phyloP scores from a whole-genome alignment of 2,888 invertebrate species.

The Ephialtes manifestator region DNA sequence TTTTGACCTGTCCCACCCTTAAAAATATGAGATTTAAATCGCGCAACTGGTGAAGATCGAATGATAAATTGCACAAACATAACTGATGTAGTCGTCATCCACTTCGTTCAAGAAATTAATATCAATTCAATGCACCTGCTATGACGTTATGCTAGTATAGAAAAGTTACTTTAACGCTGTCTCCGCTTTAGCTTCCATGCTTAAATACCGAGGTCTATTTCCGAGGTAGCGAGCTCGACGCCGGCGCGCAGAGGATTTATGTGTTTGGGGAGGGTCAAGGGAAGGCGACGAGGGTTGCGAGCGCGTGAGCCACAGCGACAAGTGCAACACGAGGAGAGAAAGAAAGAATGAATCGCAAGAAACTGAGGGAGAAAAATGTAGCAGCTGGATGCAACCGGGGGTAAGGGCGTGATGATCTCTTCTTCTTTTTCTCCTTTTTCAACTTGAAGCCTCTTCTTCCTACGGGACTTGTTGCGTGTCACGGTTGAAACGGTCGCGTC shows the following conservation, averaged over 20 bases:
- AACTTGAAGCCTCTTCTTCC: conserved; percentile 6
- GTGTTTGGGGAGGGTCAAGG: conserved; percentile 84
- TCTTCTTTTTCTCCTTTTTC: conserved; percentile 26
- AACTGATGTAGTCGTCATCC: not conserved
- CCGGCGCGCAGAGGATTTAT: conserved; percentile 78
- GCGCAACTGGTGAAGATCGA: not conserved
- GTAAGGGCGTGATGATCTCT: conserved; percentile 56
- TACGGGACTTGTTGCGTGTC: conserved; percentile 50
- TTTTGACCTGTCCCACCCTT: too few relatives aligned
- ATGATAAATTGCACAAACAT: not conserved
- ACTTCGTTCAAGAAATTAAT: not conserved
- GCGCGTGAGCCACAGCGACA: conserved; percentile 78
- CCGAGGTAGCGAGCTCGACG: conserved; percentile 68
- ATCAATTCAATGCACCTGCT: conserved; percentile 30
- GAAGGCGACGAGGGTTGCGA: conserved; percentile 71
- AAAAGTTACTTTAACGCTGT: conserved; percentile 20
- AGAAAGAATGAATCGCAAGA: conserved; percentile 58
- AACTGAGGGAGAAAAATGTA: conserved; percentile 51
- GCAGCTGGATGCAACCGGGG: conserved; percentile 76
- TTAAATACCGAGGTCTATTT: conserved; percentile 77
- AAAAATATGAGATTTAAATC: not conserved
- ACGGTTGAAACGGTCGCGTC: conserved; percentile 50
- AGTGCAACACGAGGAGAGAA: conserved; percentile 77
- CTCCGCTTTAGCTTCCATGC: conserved; percentile 19
- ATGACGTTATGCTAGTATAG: not conserved